Evolutionary conservation across 2,888 invertebrate species (phyloP), one percentile per base, ranked within the genome.

Genomic region (Lagria hirta): DNA sequence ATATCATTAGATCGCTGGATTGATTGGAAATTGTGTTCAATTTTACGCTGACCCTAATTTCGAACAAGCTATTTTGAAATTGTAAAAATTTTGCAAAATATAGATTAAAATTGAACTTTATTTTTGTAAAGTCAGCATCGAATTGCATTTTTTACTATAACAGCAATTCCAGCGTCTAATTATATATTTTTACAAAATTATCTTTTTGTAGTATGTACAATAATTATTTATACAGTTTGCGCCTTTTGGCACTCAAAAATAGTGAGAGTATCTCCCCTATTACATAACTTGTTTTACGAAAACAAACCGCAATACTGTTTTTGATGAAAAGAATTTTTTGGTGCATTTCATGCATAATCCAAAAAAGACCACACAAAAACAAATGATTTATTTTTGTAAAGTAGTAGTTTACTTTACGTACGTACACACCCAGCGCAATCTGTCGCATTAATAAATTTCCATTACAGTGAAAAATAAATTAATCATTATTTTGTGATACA

Each of bases 131-230:
- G 26, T 17, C 26, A 18, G 24, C 32, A 26, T 32, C 8, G 26
- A 16, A 18, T 32, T 18, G 20, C 34, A 29, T 16, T 22, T 40
- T 34, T 26, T 30, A 4, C 11, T 17, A n/a, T 26, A 13, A 17
- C 18, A 22, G 24, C 35, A 26, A 20, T 26, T 36, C 41, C 46
- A 36, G 32, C 46, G 36, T 36, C 41, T 36, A 46, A 46, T 41
- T 42, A 36, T 35, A 46, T 36, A 32, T 17, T 23, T 46, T 46
- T 46, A 46, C 40, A 46, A 46, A 46, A 46, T 65, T 65, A 66
- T 65, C 62, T 57, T 61, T 61, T 61, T 62, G 64, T 68, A 38
- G 24, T 38, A 68, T 68, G 59, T 69, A 69, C 69, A 69, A 30
- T 41, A 36, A 46, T 32, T 37, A n/a, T n/a, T n/a, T n/a, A 48